These are phyloP conservation scores for Amphipoea oculea DNA, from an alignment of 2,888 invertebrate genomes.

Conservation along the genomic window DNA sequence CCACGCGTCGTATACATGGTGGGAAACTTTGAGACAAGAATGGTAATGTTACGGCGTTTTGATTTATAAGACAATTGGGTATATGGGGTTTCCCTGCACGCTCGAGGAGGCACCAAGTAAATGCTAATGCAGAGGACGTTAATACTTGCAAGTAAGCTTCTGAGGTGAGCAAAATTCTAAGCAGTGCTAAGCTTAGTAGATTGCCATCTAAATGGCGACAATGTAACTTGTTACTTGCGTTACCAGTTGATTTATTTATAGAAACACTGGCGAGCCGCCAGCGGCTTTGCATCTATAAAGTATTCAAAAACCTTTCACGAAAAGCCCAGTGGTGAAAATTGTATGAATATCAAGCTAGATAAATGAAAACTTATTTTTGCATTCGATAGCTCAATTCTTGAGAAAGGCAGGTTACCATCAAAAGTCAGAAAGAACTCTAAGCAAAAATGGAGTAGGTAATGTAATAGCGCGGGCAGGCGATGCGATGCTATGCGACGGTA, in stretches of 20 bases:
- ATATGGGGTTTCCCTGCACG: constrained; percentile 60
- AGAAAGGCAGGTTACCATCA: neutral
- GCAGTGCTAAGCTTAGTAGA: constrained; percentile 48
- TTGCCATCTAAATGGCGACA: constrained; percentile 53
- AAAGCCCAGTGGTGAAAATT: constrained; percentile 17
- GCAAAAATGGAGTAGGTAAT: neutral
- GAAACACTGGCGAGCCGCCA: constrained; percentile 52
- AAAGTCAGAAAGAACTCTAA: neutral
- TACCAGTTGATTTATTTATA: constrained; percentile 59
- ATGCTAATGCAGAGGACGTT: constrained; percentile 49
- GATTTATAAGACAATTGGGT: constrained; percentile 47
- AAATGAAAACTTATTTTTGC: neutral
- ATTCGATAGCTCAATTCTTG: neutral
- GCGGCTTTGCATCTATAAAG: constrained; percentile 22
- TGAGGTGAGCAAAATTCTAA: constrained; percentile 59
- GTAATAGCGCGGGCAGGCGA: neutral
- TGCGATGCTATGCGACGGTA: too few relatives aligned
- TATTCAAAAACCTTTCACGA: constrained; percentile 30
- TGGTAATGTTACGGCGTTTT: constrained; percentile 48
- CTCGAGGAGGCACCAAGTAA: constrained; percentile 36
- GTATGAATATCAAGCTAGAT: neutral
- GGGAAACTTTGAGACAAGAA: constrained; percentile 45
- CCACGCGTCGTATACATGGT: constrained; percentile 38
- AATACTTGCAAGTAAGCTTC: constrained; percentile 45
- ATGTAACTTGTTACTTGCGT: constrained; percentile 49